A percentile compares a stretch with the other conserved stretches of the same genome.
These are phyloP conservation scores for Cydia splendana DNA, from an alignment of 1,140 invertebrate genomes.

Conservation along the genomic window DNA sequence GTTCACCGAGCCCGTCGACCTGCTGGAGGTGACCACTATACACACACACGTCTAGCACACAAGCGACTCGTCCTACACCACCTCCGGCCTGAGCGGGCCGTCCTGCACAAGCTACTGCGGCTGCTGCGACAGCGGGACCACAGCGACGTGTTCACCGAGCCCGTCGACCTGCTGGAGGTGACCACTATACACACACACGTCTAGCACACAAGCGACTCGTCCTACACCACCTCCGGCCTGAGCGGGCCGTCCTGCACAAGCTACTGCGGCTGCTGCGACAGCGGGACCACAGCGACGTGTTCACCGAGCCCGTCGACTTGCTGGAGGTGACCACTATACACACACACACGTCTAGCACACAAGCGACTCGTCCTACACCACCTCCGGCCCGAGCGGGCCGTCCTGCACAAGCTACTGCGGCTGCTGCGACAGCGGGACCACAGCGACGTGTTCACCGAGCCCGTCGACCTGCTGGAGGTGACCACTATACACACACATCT, in stretches of 20 bases:
- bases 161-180: conserved; percentile 93
- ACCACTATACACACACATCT: conserved; percentile 72
- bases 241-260: conserved; percentile 86
- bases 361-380: conserved; percentile 85
- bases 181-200: conserved; percentile 57
- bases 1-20: conserved; percentile 95
- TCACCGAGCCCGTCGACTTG: conserved; percentile 94
- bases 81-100: conserved; percentile 86
- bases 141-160: conserved; percentile 94
- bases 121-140: conserved; percentile 89
- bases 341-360: conserved; percentile 83
- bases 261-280: conserved; percentile 88
- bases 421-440: conserved; percentile 90
- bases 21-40: conserved; percentile 83
- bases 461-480: conserved; percentile 93
- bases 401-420: conserved; percentile 81
- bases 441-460: conserved; percentile 94
- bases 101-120: conserved; percentile 87
- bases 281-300: conserved; percentile 93
- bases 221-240: conserved; percentile 82
- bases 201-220: conserved; percentile 89
- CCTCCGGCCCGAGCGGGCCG: conserved; percentile 86
- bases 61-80: conserved; percentile 85
- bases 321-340: conserved; percentile 82
- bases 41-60: conserved; percentile 83